Percentiles rank a stretch among this genome's conserved stretches.
Evolutionary conservation across 2,888 invertebrate species (phyloP).

Genomic region (Agrenia bidenticulata): DNA sequence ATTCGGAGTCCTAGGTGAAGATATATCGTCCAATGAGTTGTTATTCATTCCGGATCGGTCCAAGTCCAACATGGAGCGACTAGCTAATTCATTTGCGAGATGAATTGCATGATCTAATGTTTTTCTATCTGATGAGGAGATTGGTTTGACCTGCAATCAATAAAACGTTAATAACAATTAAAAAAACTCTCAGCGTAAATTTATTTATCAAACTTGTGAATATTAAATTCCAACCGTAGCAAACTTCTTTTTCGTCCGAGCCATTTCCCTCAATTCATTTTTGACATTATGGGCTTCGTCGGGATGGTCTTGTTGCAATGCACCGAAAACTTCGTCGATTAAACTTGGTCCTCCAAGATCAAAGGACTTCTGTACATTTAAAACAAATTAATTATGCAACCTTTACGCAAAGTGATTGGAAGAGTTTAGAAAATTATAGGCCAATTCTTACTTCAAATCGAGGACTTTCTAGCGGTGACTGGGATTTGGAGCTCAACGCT

Average conservation of each 20-base stretch:
- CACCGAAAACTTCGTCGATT: conserved; percentile 83
- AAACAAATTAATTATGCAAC: no score
- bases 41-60: conserved; percentile 54
- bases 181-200: not conserved
- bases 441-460: conserved; percentile 57
- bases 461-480: conserved; percentile 57
- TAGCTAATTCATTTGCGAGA: conserved; percentile 86
- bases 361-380: conserved; percentile 58
- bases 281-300: conserved; percentile 66
- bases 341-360: conserved; percentile 82
- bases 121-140: conserved; percentile 89
- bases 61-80: conserved; percentile 62
- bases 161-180: not conserved
- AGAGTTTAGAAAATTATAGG: not conserved
- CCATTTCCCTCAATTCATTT: conserved; percentile 69
- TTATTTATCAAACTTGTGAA: not conserved
- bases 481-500: conserved; percentile 52
- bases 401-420: not conserved
- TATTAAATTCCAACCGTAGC: conserved; percentile 57
- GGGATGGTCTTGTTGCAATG: conserved; percentile 54
- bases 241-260: conserved; percentile 62
- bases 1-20: conserved; percentile 61
- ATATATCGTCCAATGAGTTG: conserved; percentile 53
- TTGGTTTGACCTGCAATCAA: conserved; percentile 71
- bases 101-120: conserved; percentile 90